phyloP scores from a whole-genome alignment of 2,113 vertebrate genomes.

The Dryoscopus gambensis region DNA sequence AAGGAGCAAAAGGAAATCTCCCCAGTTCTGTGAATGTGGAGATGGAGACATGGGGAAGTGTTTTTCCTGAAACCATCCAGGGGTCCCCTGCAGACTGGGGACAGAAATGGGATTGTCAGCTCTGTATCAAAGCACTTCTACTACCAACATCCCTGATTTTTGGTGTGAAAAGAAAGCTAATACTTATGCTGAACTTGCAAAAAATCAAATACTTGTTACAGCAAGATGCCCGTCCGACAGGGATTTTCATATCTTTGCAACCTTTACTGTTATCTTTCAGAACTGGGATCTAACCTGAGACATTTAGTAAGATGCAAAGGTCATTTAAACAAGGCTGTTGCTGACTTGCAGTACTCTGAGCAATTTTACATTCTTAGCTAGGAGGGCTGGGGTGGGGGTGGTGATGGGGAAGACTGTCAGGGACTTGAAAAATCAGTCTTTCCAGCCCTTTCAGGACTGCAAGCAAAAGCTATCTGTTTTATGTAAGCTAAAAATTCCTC shows the following conservation, averaged over 20 bases:
- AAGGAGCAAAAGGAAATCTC: background rate
- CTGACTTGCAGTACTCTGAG: background rate
- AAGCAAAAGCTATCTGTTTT: background rate
- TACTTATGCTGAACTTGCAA: background rate
- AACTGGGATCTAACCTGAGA: background rate
- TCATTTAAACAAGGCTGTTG: background rate
- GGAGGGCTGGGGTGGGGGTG: background rate
- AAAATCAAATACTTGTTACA: background rate
- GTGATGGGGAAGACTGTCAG: background rate
- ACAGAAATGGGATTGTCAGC: background rate
- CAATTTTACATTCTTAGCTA: background rate
- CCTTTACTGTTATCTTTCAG: background rate
- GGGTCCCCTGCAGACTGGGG: background rate
- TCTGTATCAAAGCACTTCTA: background rate
- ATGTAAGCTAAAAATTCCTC: background rate
- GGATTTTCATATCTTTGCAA: background rate
- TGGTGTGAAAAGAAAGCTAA: background rate
- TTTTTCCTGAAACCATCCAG: background rate
- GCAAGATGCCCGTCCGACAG: background rate
- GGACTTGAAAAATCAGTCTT: background rate
- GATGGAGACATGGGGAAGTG: background rate
- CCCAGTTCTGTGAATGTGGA: background rate
- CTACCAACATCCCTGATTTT: background rate
- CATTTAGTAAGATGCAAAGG: background rate
- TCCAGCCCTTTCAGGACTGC: background rate